Percentiles rank a stretch among this genome's conserved stretches.
Evolutionary conservation across 2,797 vertebrate genomes (phyloP).

Genomic region (Thalassophryne amazonica): DNA sequence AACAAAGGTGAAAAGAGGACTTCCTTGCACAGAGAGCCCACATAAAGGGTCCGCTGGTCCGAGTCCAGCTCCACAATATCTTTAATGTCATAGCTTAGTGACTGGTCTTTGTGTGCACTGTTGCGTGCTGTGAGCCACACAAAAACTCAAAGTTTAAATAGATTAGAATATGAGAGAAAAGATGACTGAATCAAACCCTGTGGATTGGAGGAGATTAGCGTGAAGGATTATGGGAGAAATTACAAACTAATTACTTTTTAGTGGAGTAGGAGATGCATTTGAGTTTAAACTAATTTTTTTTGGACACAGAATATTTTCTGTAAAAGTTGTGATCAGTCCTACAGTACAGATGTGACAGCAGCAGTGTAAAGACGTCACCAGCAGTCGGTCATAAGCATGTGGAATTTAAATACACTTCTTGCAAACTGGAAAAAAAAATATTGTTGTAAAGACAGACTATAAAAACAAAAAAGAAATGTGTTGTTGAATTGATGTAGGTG

Average conservation of each 20-base stretch:
- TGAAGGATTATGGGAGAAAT: slow-evolving; percentile 70
- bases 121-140: slow-evolving; percentile 65
- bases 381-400: no score
- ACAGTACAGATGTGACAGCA: no score
- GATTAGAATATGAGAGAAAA: slow-evolving; percentile 81
- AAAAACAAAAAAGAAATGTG: no score
- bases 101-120: slow-evolving; percentile 68
- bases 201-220: slow-evolving; percentile 78
- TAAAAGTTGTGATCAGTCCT: neutral
- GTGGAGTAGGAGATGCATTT: slow-evolving; percentile 33
- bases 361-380: no score
- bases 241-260: slow-evolving; percentile 76
- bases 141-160: slow-evolving; percentile 81
- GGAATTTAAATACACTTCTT: no score
- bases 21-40: slow-evolving; percentile 56
- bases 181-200: slow-evolving; percentile 81
- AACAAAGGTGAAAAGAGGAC: slow-evolving; percentile 73
- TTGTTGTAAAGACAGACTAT: no score
- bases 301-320: neutral
- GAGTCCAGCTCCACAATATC: slow-evolving; percentile 69
- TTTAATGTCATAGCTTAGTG: slow-evolving; percentile 83
- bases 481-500: no score
- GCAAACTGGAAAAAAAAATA: no score
- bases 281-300: slow-evolving; percentile 20
- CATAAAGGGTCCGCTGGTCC: slow-evolving; percentile 59